Evolutionary conservation across 2,888 invertebrate genomes (phyloP), one percentile per base, ranked within the genome.

Genomic region (Eupithecia inturbata): DNA sequence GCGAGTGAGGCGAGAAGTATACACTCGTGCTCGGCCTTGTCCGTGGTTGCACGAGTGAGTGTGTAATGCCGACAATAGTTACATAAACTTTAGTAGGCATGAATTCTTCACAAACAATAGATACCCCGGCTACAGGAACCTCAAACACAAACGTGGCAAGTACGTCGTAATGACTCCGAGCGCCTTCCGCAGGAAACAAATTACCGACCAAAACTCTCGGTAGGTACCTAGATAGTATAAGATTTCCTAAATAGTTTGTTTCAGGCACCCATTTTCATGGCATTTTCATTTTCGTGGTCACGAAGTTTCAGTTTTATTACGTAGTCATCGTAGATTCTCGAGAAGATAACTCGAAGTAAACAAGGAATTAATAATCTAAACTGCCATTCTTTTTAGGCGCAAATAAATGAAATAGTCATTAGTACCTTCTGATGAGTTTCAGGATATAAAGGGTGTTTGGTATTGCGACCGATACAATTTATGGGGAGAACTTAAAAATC

Each of bases 221-320:
- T 60, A 31, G 49, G 26, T 74, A n/a, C n/a, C n/a, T n/a, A 66
- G 53, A n/a, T 22, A 53, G 22, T 53, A 62, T 72, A 69, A 70
- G 67, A 72, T 75, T 75, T 72, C 67, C 70, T 72, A 67, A 69
- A 75, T 70, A 75, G 72, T 75, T 68, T 45, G 53, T 72, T 22
- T n/a, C n/a, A n/a, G n/a, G n/a, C n/a, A n/a, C n/a, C n/a, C n/a
- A n/a, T n/a, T n/a, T n/a, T n/a, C n/a, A n/a, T n/a, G n/a, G n/a
- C n/a, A n/a, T n/a, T n/a, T n/a, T n/a, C n/a, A n/a, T n/a, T n/a
- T n/a, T n/a, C n/a, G n/a, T n/a, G n/a, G n/a, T n/a, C 75, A 70
- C 69, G 53, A 72, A 75, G 70, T 70, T 75, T 70, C 72, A 72
- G 45, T 75, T 60, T 60, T 67, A 72, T 72, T 75, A 72, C 72